Percentiles rank a stretch among this genome's conserved stretches.
These are phyloP conservation scores for Aeoliscus strigatus DNA, from an alignment of 2,797 vertebrate genomes.

Conservation along the genomic window DNA sequence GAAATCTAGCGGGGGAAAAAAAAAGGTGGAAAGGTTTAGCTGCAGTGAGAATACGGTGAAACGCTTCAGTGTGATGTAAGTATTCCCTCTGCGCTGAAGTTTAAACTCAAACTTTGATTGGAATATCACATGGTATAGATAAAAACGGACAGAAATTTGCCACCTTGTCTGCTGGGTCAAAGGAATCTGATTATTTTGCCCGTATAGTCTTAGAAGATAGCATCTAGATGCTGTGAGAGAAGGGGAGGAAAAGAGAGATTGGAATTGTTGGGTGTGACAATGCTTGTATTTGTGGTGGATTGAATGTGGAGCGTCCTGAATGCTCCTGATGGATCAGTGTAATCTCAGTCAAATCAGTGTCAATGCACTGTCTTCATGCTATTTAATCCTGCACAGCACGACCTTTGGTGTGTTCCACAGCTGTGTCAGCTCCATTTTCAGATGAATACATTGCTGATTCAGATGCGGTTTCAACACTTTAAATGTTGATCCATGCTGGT, in stretches of 20 bases:
- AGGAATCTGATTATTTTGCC: too few relatives aligned
- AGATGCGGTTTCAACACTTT: too few relatives aligned
- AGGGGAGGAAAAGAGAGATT: not conserved
- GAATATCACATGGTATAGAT: too few relatives aligned
- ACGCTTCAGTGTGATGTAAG: too few relatives aligned
- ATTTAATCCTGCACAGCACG: conserved; percentile 45
- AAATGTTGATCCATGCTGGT: not conserved
- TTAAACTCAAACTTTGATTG: too few relatives aligned
- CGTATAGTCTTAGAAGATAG: not conserved
- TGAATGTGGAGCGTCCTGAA: conserved; percentile 19
- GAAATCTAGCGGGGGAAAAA: not conserved
- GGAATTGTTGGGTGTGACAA: conserved; percentile 9
- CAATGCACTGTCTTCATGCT: conserved; percentile 34
- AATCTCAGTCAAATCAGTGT: conserved; percentile 61
- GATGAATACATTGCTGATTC: conserved; percentile 3
- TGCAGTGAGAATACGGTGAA: not conserved
- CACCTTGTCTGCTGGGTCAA: too few relatives aligned
- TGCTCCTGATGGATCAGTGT: conserved; percentile 45
- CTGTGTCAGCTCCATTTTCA: conserved; percentile 22
- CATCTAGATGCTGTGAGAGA: not conserved
- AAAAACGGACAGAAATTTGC: too few relatives aligned
- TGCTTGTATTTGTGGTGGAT: conserved; percentile 7
- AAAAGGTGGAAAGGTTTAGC: conserved; percentile 2
- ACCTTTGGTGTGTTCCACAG: conserved; percentile 32
- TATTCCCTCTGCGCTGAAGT: too few relatives aligned